Evolutionary conservation across 2,113 vertebrate genomes (phyloP).

Genomic region (Gallinago media): DNA sequence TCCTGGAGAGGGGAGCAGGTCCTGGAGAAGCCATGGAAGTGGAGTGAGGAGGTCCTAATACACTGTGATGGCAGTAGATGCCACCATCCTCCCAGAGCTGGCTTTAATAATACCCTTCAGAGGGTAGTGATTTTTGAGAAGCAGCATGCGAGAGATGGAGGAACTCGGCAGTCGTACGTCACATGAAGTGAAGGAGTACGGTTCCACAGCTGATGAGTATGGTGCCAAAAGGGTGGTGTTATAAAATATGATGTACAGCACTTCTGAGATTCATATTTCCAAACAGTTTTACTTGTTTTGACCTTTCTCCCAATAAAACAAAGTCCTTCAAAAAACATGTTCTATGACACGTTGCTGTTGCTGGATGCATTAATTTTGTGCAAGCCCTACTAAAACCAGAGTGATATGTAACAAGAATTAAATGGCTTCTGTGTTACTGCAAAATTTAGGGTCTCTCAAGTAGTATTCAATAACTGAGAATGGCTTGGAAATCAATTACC

Average conservation of each 20-base stretch:
- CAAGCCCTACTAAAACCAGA: not conserved
- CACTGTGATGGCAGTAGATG: not conserved
- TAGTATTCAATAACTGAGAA: not conserved
- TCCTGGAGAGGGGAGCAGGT: accelerated
- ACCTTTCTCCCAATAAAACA: not conserved
- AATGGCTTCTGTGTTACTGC: not conserved
- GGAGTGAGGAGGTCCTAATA: not conserved
- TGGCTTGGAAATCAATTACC: not conserved
- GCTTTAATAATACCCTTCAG: not conserved
- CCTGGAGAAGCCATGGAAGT: not conserved
- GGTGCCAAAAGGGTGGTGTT: not conserved
- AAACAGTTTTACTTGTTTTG: not conserved
- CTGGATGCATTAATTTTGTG: not conserved
- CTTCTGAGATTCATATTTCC: not conserved
- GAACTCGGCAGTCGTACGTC: accelerated
- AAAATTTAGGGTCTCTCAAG: not conserved
- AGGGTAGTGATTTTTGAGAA: not conserved
- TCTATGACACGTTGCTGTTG: not conserved
- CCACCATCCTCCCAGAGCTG: not conserved
- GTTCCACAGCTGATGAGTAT: not conserved
- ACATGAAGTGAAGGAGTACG: not conserved
- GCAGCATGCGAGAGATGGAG: not conserved
- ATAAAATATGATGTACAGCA: not conserved
- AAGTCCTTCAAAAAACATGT: not conserved
- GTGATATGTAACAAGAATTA: not conserved